Evolutionary conservation across 1,140 invertebrate genomes (phyloP).

Genomic region (Tenebrio molitor): DNA sequence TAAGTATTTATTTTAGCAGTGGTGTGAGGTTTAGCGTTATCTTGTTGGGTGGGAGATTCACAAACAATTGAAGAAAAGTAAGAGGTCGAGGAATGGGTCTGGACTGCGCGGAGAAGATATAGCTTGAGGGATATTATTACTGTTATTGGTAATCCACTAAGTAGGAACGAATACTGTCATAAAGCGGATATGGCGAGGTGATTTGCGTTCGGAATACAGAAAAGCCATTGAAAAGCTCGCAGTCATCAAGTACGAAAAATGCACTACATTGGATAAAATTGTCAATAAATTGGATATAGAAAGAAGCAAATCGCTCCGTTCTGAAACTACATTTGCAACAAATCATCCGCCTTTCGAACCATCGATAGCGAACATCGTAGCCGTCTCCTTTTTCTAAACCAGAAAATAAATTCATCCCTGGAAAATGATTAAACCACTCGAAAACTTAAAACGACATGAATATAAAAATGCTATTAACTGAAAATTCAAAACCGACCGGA

Average conservation of each 20-base stretch:
- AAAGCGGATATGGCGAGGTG: not conserved
- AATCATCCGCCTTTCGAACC: conserved; percentile 33
- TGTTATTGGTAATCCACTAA: no score
- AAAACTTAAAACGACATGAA: not conserved
- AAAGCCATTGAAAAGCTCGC: conserved; percentile 29
- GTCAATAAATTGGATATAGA: conserved; percentile 39
- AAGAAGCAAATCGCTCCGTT: conserved; percentile 37
- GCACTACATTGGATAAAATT: conserved; percentile 40
- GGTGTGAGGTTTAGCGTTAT: no score
- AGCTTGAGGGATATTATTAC: no score
- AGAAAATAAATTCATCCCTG: conserved; percentile 1
- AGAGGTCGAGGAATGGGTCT: no score
- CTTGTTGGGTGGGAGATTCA: no score
- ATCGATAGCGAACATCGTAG: conserved; percentile 19
- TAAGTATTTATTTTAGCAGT: no score
- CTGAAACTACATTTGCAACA: conserved; percentile 39
- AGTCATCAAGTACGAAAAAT: conserved; percentile 39
- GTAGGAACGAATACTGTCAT: no score
- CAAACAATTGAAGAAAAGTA: no score
- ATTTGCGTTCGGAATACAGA: conserved; percentile 24
- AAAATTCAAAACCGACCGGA: not conserved
- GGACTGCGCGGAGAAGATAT: no score
- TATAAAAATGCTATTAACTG: not conserved
- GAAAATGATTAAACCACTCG: conserved; percentile 1
- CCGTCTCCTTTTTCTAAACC: not conserved